These are phyloP conservation scores for Zaprionus africanus DNA, from an alignment of 1,140 invertebrate genomes.

Conservation along the genomic window DNA sequence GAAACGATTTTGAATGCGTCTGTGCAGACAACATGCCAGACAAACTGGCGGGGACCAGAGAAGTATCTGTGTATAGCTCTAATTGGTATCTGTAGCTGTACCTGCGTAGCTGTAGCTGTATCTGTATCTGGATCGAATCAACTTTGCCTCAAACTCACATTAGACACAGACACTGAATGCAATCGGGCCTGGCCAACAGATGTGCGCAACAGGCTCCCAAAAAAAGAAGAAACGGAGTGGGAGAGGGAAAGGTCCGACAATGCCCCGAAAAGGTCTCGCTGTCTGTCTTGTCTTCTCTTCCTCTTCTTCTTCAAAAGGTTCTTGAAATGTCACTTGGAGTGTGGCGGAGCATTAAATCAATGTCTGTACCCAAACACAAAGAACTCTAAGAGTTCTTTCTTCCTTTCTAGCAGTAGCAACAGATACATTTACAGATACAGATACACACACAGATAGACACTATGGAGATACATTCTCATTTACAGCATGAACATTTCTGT, in stretches of 20 bases:
- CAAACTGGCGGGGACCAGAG: conserved; percentile 61
- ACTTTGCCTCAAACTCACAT: conserved; percentile 53
- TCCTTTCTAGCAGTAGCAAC: conserved; percentile 52
- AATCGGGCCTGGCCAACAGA: conserved; percentile 64
- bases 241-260: conserved; percentile 35
- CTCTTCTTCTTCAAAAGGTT: conserved; percentile 47
- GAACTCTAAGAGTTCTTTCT: conserved; percentile 13
- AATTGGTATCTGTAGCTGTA: conserved; percentile 17
- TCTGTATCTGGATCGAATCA: conserved; percentile 69
- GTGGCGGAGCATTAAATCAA: conserved; percentile 71
- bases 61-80: conserved; percentile 18
- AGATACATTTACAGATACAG: conserved; percentile 34
- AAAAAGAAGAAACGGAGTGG: background rate
- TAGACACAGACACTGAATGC: conserved; percentile 53
- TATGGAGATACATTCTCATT: background rate
- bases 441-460: too few relatives aligned
- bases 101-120: conserved; percentile 27
- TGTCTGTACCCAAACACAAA: conserved; percentile 40
- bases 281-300: background rate
- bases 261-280: conserved; percentile 37
- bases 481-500: conserved; percentile 62
- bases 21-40: conserved; percentile 59
- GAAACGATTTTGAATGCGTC: conserved; percentile 21
- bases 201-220: conserved; percentile 70
- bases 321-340: conserved; percentile 66